Base-by-base conservation (phyloP, 2,113 vertebrate genomes). In the Diglossa brunneiventris region DNA sequence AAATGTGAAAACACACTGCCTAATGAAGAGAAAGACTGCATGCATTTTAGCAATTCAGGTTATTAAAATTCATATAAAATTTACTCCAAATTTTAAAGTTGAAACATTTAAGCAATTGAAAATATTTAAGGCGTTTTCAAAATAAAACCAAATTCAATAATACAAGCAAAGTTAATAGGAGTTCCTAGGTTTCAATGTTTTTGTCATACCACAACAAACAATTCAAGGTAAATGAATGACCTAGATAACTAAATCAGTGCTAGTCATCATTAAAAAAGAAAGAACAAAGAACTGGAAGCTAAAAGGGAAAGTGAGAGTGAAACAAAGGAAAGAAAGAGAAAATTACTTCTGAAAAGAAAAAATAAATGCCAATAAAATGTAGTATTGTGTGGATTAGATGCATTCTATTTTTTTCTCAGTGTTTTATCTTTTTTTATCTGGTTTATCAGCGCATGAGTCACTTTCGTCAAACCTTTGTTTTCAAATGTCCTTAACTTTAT, bases 401-500 rank as follows among this genome's bases (percentile, higher is more conserved):
- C 20, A 41, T 69, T 69, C 14, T 90, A 42, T 56, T 80, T 77
- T 91, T 93, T 90, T 85, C 90, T 91, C 20, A 35, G 17, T 62
- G 33, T 63, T 91, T 94, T 94, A 90, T 93, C 85, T 88, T 93
- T 83, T 80, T 95, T 91, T 72, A 88, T 96, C 76, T 83, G 26
- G 50, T 91, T 94, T 96, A 94, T 92, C 89, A 70, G 59, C 63
- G 73, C 39, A 83, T 88, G 87, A 96, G 47, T 90, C 85, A 90
- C 79, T 90, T 77, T 77, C 81, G 33, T 83, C 68, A 82, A 94
- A 79, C 77, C 62, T 94, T 96, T 96, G 61, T 94, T 96, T 96
- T 86, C 82, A 92, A 67, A 90, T 86, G 93, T 94, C 93, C 91
- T 95, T 95, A 97, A 95, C 93, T 94, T 97, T 95, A 90, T 96